Percentiles rank a stretch among this genome's conserved stretches.
Evolutionary conservation across 2,797 vertebrate species (phyloP).

Genomic region (Eleutherodactylus coqui): DNA sequence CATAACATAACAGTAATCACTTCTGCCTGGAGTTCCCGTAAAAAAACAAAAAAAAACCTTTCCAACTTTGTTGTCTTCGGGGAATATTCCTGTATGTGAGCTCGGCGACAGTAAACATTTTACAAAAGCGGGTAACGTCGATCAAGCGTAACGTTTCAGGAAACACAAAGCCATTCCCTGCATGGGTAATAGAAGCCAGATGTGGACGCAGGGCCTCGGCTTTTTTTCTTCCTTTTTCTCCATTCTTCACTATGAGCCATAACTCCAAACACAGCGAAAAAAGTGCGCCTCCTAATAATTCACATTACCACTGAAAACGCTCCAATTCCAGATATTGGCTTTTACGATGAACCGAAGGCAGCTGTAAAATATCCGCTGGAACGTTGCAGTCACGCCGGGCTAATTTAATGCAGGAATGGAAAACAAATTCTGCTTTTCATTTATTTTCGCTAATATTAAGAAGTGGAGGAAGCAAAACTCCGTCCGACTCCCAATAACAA

Average conservation of each 20-base stretch:
- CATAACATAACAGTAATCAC: too few relatives aligned
- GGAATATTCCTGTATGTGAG: too few relatives aligned
- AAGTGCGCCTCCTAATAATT: slow-evolving; percentile 17
- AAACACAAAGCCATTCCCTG: not conserved
- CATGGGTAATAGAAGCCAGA: slow-evolving; percentile 19
- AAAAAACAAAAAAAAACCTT: too few relatives aligned
- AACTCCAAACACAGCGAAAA: not conserved
- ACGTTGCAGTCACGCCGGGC: not conserved
- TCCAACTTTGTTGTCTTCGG: too few relatives aligned
- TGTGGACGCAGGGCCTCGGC: not conserved
- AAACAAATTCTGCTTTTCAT: slow-evolving; percentile 46
- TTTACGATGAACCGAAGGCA: not conserved
- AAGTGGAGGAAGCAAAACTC: not conserved
- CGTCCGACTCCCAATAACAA: not conserved
- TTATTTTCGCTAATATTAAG: not conserved
- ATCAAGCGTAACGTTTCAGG: not conserved
- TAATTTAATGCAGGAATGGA: slow-evolving; percentile 40
- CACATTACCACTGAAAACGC: slow-evolving; percentile 20
- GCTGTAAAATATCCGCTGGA: slow-evolving; percentile 33
- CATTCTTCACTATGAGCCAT: not conserved
- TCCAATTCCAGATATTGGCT: slow-evolving; percentile 26
- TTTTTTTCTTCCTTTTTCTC: not conserved
- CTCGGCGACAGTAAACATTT: slow-evolving; percentile 23
- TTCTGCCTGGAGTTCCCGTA: too few relatives aligned
- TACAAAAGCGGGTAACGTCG: not conserved